Base-by-base conservation (phyloP, 1,140 invertebrate species). In the Phocides pigmalion region DNA sequence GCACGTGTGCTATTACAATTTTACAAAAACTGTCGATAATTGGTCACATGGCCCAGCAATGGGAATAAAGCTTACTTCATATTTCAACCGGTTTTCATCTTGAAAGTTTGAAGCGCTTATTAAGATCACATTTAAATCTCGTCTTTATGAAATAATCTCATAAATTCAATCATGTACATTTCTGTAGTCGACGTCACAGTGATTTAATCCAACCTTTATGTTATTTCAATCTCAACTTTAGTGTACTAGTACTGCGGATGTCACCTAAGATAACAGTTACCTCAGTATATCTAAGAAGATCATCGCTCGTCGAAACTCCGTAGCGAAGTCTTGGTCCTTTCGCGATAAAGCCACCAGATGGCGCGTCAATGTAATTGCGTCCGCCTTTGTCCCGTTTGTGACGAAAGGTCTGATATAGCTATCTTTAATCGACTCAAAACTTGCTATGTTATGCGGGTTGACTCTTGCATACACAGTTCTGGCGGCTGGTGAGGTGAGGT, bases 371-470 rank as follows among this genome's bases (percentile, higher is more conserved):
- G 76, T 87, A 87, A 89, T 88, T 81, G 80, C 83, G 72, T 77
- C 63, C 51, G 76, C 81, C 84, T 90, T 90, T 89, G 88, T 90
- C 71, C 77, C 76, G 75, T 77, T 78, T 70, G 74, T 88, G 85
- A 88, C 88, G 84, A 82, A 89, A 87, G 86, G 81, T 85, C 79
- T 88, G 86, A 90, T 88, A 87, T 87, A 81, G 81, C 76, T 87
- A 90, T 90, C 87, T 90, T 87, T 84, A 83, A 90, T 89, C 88
- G 87, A 85, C 76, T 75, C 72, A 64, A 84, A 90, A 87, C 83
- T 86, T 83, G 58, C 75, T 70, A 79, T 71, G 72, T 77, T 68
- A 87, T 89, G 83, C 83, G 85, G 87, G 82, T 62, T 66, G 41
- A 46, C 14, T 59, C 72, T 62, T 62, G 62, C 68, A 54, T 46